Evolutionary conservation across 2,888 invertebrate genomes (phyloP).

Genomic region (Oegoconia quadripuncta): DNA sequence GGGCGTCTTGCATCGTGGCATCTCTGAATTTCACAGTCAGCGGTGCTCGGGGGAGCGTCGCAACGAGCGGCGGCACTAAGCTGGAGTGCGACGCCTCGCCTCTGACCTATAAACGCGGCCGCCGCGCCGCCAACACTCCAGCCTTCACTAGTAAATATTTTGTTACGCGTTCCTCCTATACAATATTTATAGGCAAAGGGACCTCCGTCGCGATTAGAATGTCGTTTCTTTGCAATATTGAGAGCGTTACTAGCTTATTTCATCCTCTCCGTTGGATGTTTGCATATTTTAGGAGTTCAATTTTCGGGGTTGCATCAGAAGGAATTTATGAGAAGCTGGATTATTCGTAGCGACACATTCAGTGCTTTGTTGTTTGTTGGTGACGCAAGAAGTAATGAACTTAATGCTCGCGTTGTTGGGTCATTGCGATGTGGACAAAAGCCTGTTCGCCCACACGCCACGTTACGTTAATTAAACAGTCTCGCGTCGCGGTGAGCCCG

Average conservation of each 20-base stretch:
- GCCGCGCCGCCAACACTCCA: constrained; percentile 27
- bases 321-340: constrained; percentile 39
- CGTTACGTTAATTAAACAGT: constrained; percentile 45
- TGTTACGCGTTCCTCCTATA: constrained; percentile 45
- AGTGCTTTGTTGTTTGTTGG: neutral
- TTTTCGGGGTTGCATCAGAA: constrained; percentile 33
- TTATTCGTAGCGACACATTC: constrained; percentile 11
- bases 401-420: constrained; percentile 5
- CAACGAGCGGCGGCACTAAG: constrained; percentile 49
- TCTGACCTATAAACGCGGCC: constrained; percentile 63
- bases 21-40: constrained; percentile 39
- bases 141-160: constrained; percentile 53
- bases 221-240: constrained; percentile 61
- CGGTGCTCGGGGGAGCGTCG: constrained; percentile 29
- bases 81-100: constrained; percentile 46
- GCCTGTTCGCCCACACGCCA: constrained; percentile 42
- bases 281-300: constrained; percentile 57
- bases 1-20: constrained; percentile 40
- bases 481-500: constrained; percentile 24
- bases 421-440: constrained; percentile 15
- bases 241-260: constrained; percentile 50
- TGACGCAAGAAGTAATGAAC: neutral
- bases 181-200: constrained; percentile 67
- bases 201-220: constrained; percentile 61
- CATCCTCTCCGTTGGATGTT: constrained; percentile 47